Evolutionary conservation across 2,888 invertebrate genomes (phyloP).

Genomic region (Linyphia triangularis): DNA sequence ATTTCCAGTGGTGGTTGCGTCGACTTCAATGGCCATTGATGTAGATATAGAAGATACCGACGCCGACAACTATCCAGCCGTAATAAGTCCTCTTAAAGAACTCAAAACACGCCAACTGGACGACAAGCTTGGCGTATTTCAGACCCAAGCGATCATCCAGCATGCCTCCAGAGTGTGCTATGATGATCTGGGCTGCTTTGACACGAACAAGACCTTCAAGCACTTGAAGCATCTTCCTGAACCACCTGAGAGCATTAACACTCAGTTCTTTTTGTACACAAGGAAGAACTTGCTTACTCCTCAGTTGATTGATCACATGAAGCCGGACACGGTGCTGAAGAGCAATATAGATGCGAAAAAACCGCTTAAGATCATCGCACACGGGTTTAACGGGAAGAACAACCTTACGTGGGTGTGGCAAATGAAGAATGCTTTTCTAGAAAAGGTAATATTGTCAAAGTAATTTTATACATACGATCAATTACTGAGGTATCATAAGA

Average conservation of each 20-base stretch:
- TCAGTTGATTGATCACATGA: conserved; percentile 53
- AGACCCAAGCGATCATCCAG: not conserved
- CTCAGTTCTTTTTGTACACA: conserved; percentile 73
- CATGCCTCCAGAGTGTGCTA: conserved; percentile 71
- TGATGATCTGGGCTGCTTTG: conserved; percentile 74
- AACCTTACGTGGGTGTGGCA: conserved; percentile 69
- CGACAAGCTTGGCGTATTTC: not conserved
- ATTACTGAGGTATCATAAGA: no score
- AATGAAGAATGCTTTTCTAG: conserved; percentile 70
- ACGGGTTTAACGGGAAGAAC: conserved; percentile 81
- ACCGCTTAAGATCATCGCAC: conserved; percentile 85
- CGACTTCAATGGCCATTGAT: not conserved
- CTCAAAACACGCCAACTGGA: conserved; percentile 33
- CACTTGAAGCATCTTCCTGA: conserved; percentile 72
- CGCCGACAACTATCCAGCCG: conserved; percentile 41
- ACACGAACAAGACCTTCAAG: conserved; percentile 64
- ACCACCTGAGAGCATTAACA: conserved; percentile 66
- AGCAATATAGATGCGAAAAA: conserved; percentile 78
- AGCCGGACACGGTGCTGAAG: conserved; percentile 78
- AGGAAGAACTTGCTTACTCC: conserved; percentile 38
- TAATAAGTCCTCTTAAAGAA: conserved; percentile 10
- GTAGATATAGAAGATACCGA: conserved; percentile 18
- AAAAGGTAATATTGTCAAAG: conserved; percentile 67
- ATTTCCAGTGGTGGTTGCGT: not conserved
- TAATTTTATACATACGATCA: no score